Base-by-base conservation (phyloP, 92 coral and sea anemone species). In the Epizoanthus rinbou region DNA sequence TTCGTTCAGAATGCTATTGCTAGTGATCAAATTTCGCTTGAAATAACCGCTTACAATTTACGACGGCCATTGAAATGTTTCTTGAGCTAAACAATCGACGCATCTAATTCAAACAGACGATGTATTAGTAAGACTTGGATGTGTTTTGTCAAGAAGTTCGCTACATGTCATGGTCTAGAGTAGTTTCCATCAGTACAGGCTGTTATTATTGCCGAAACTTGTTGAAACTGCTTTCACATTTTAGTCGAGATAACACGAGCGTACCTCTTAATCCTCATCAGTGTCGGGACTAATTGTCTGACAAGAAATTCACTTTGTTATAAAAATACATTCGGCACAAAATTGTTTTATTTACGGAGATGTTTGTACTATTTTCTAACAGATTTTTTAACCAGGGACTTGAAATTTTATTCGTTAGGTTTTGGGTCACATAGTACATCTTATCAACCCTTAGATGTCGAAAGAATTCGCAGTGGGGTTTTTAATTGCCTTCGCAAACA, bases 401-500 rank as follows among this genome's bases (percentile, higher is more conserved):
- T 35, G 16, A 35, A 57, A 78, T 78, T 78, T 10, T 60, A 10
- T 39, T 62, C 1, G 31, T 41, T 57, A 22, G 37, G 23, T 14
- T 37, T 62, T 69, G 41, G 41, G 82, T 60, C 11, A 14, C 50
- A 62, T 60, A 76, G 22, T 43, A 17, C 15, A n/a, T 78, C 90
- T 79, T 79, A 87, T 84, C 93, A 90, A 86, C 93, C 79, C 58
- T 21, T 11, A 69, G 73, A 15, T 74, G 85, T 15, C 85, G 67
- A 41, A 83, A 80, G 86, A 90, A 90, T 86, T 87, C 89, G 56
- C 87, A 41, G 63, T 86, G 76, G 90, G 87, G 82, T 79, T 75
- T 82, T 84, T 87, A 87, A 90, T 90, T 87, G 85, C 84, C 72
- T 83, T 41, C 74, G 68, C 93, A 90, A 90, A 90, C 93, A 90